Evolutionary conservation across 2,797 vertebrate genomes (phyloP), one percentile per base, ranked within the genome.

Genomic region (Tenualosa ilisha): DNA sequence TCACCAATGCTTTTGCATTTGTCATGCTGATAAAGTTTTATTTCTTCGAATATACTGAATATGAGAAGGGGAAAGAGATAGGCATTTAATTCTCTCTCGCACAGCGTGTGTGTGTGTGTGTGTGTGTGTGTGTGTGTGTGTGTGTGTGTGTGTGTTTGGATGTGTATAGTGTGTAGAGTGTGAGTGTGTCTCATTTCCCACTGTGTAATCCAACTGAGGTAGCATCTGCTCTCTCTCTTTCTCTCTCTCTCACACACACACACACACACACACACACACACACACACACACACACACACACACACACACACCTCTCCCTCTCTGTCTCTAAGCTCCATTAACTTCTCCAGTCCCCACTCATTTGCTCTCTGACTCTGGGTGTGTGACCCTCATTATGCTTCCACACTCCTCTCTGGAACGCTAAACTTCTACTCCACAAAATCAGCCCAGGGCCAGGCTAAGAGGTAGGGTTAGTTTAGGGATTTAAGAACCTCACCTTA

Each of bases 141-240:
- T 72, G 65, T 72, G 65, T 72, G 31, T 68, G 26, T 15, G 65
- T 72, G 54, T 56, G 65, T 40, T 22, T 63, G 22, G 7, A 7
- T 24, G 9, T 63, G 61, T 26, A 9, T 26, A 31, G 63, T 37
- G 63, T 37, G 63, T 37, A 24, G 26, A 13, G 63, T 37, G 63
- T 68, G 63, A 13, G 63, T 75, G 68, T 20, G 68, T 75, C 37
- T 20, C 68, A 40, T 75, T 13, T 40, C 68, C 68, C 68, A 75
- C 68, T 75, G 68, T 75, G 68, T 75, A 40, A 75, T 17, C 68
- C 65, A 72, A 72, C 65, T 40, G 65, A 72, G 65, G 7, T 75
- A 43, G 68, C 68, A 75, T 75, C 68, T 75, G 68, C 31, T 75
- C 31, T 40, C 68, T 37, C 15, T 43, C 68, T 31, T 31, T 7